These are phyloP conservation scores for Trachelus tabidus DNA, from an alignment of 2,888 invertebrate species.

Conservation along the genomic window DNA sequence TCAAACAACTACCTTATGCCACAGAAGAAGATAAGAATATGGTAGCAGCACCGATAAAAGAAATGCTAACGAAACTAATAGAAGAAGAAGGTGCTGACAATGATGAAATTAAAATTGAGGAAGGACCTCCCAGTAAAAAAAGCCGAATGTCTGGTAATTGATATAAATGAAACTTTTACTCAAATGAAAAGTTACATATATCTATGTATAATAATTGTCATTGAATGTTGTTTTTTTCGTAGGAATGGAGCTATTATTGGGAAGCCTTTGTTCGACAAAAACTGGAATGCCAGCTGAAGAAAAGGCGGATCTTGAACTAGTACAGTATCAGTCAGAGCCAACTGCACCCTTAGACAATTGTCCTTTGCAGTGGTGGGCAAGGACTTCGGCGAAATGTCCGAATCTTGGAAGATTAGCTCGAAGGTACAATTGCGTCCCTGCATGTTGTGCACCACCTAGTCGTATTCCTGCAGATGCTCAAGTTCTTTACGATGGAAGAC, in stretches of 20 bases:
- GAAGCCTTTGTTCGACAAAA: slow-evolving; percentile 58
- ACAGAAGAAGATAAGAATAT: slow-evolving; percentile 64
- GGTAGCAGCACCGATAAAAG: slow-evolving; percentile 60
- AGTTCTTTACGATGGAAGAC: slow-evolving; percentile 57
- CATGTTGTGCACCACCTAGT: slow-evolving; percentile 62
- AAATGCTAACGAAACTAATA: slow-evolving; percentile 62
- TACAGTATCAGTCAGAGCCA: slow-evolving; percentile 66
- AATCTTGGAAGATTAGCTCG: slow-evolving; percentile 63
- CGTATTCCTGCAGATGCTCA: slow-evolving; percentile 63
- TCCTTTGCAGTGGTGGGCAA: slow-evolving; percentile 67
- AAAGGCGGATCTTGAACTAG: slow-evolving; percentile 65
- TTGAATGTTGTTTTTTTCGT: slow-evolving; percentile 17
- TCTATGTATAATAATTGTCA: slow-evolving; percentile 2
- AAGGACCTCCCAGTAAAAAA: slow-evolving; percentile 55
- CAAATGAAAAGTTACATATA: not conserved
- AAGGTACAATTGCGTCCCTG: slow-evolving; percentile 66
- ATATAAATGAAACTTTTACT: not conserved
- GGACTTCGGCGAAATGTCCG: slow-evolving; percentile 63
- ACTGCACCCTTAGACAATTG: slow-evolving; percentile 65
- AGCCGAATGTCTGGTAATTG: slow-evolving; percentile 59
- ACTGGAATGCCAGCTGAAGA: slow-evolving; percentile 63
- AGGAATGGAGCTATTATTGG: slow-evolving; percentile 66
- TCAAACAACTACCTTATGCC: slow-evolving; percentile 66
- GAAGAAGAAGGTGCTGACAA: slow-evolving; percentile 50
- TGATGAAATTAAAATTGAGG: slow-evolving; percentile 42